Conservation (phyloP, 2,888 invertebrate genomes). For the Matsumyia berberina region DNA sequence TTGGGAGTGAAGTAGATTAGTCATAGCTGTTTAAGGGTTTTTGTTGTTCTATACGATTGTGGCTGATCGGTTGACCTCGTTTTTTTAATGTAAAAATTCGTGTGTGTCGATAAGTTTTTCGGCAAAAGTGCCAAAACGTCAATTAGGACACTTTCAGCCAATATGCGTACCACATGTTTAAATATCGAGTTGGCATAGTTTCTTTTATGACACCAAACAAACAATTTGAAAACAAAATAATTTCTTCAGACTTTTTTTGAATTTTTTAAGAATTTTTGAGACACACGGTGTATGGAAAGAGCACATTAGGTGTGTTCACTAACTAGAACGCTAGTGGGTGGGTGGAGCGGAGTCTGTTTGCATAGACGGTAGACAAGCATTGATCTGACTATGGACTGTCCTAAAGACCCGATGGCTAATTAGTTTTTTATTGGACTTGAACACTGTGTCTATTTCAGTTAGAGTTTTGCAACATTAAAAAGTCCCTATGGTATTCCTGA, state of each 20-base stretch:
- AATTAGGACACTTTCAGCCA: constrained; percentile 49
- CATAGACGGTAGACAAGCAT: neutral
- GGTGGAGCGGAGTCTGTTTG: neutral
- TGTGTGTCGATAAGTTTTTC: constrained; percentile 52
- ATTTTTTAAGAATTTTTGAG: constrained; percentile 14
- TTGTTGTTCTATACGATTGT: constrained; percentile 44
- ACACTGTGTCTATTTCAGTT: too few species aligned
- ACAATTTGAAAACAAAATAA: neutral
- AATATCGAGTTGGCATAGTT: constrained; percentile 56
- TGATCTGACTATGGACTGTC: too few species aligned
- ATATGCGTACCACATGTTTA: constrained; percentile 67
- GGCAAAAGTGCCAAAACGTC: constrained; percentile 72
- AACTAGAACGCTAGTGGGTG: constrained; percentile 17
- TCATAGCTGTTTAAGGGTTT: constrained; percentile 53
- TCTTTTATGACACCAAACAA: constrained; percentile 39
- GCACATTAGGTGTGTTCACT: constrained; percentile 28
- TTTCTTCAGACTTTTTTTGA: constrained; percentile 7
- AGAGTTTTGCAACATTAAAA: too few species aligned
- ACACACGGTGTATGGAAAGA: constrained; percentile 33
- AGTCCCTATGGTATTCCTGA: too few species aligned
- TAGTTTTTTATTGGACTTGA: too few species aligned
- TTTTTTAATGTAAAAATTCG: constrained; percentile 40
- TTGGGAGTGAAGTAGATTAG: constrained; percentile 67
- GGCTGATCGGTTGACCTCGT: constrained; percentile 48
- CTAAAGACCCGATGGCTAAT: too few species aligned